Evolutionary conservation across 2,113 vertebrate genomes (phyloP), one percentile per base, ranked within the genome.

Genomic region (Paradisaea rubra): DNA sequence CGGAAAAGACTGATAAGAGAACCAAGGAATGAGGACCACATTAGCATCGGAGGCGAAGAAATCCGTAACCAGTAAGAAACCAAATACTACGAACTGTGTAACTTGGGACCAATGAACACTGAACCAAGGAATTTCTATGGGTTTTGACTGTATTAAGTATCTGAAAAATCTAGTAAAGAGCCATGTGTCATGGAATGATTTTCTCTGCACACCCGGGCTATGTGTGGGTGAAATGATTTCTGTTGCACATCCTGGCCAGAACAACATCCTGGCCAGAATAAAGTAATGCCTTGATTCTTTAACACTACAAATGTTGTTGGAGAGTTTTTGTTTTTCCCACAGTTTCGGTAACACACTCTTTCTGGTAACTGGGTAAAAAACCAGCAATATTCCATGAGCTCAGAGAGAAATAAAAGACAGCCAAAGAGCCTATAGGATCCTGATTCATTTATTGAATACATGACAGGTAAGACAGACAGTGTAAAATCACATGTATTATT

Each of bases 401-500:
- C 45, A 44, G 53, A 50, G 50, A 44, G 64, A 91, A 89, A 86
- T 5, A 53, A 66, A 41, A 72, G 52, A 70, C 66, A 64, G 79
- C 42, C 64, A 33, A 76, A 76, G 1, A 61, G 35, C 41, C n/a
- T n/a, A 6, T 13, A 60, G 66, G 86, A 65, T 96, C 97, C 91
- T 57, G 80, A 52, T 91, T 95, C 76, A 42, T 97, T 97, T 97
- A 97, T 94, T 97, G 95, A 96, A 89, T 95, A 96, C 66, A 57
- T 89, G 88, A 96, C 88, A 72, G 59, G 39, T 89, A 89, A 77
- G 95, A 95, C 91, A 87, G 94, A 96, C 89, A 83, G 91, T 95
- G 96, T 97, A 97, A 97, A 97, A 97, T 96, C 86, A 97, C 91
- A 91, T 91, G 94, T 88, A 95, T 68, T 88, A 95, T 68, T 93